phyloP scores from a whole-genome alignment of 2,888 invertebrate genomes.

The Morpho achilles region DNA sequence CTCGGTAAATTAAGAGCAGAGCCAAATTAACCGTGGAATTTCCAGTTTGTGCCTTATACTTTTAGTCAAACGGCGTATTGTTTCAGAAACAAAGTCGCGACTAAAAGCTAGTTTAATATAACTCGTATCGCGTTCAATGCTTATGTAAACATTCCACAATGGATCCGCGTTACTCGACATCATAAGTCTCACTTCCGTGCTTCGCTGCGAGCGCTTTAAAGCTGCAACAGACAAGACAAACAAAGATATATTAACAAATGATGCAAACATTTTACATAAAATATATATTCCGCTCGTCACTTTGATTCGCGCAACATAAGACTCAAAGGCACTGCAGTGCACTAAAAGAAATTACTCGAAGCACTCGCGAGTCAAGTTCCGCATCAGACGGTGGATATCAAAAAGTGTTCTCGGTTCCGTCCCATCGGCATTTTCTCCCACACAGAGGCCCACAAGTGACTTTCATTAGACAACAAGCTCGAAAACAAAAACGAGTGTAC shows the following conservation, averaged over 20 bases:
- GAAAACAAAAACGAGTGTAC: constrained; percentile 49
- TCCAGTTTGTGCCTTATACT: too few species aligned
- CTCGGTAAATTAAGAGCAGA: too few species aligned
- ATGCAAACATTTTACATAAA: constrained; percentile 4
- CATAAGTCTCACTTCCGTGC: background rate
- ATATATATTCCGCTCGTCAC: constrained; percentile 3
- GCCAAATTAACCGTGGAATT: too few species aligned
- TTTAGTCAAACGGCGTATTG: too few species aligned
- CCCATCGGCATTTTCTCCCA: constrained; percentile 24
- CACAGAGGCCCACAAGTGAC: constrained; percentile 41
- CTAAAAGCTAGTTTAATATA: too few species aligned
- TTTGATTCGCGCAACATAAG: constrained; percentile 3
- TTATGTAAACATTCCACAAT: background rate
- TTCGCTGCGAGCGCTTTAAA: background rate
- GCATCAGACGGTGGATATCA: constrained; percentile 24
- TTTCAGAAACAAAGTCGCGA: too few species aligned
- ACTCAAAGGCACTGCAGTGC: constrained; percentile 7
- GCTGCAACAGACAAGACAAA: constrained; percentile 5
- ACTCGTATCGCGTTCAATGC: too few species aligned
- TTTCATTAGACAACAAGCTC: constrained; percentile 55
- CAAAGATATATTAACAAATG: constrained; percentile 6
- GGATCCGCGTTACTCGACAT: background rate
- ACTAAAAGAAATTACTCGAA: constrained; percentile 14
- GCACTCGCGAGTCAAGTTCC: constrained; percentile 13
- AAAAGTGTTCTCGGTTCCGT: constrained; percentile 27